A percentile compares a stretch with the other conserved stretches of the same genome.
phyloP scores from a whole-genome alignment of 2,113 vertebrate genomes.

The Hemibagrus wyckioides region DNA sequence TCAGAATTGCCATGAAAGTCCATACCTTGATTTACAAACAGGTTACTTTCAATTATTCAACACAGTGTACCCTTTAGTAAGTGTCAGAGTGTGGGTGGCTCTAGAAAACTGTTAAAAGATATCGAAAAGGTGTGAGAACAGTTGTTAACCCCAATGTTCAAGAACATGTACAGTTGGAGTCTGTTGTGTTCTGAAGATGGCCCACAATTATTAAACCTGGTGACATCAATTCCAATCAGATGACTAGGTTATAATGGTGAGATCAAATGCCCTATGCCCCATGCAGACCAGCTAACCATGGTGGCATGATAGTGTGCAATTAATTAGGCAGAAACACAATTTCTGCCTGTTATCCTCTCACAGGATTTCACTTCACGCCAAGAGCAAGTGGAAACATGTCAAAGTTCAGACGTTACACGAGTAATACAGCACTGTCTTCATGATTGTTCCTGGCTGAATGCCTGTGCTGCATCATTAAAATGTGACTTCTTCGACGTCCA shows the following conservation, averaged over 20 bases:
- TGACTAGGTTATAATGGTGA: background rate
- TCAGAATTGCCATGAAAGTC: background rate
- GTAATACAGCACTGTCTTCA: background rate
- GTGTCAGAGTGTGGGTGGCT: background rate
- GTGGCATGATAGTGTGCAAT: background rate
- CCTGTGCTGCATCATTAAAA: background rate
- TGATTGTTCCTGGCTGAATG: background rate
- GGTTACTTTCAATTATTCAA: background rate
- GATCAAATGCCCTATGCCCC: background rate
- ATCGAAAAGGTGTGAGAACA: background rate
- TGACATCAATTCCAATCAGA: background rate
- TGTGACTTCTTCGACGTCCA: background rate
- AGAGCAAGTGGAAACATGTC: background rate
- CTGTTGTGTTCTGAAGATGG: background rate
- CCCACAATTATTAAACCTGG: background rate
- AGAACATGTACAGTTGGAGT: background rate
- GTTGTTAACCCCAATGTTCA: background rate
- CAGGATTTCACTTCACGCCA: background rate
- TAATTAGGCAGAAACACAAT: background rate
- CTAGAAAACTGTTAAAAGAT: background rate
- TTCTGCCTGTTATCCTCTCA: background rate
- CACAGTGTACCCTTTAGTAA: background rate
- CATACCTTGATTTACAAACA: conserved; percentile 1
- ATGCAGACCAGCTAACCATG: background rate
- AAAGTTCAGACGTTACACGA: background rate